phyloP scores from a whole-genome alignment of 2,888 invertebrate genomes.

The Marronus borbonicus region DNA sequence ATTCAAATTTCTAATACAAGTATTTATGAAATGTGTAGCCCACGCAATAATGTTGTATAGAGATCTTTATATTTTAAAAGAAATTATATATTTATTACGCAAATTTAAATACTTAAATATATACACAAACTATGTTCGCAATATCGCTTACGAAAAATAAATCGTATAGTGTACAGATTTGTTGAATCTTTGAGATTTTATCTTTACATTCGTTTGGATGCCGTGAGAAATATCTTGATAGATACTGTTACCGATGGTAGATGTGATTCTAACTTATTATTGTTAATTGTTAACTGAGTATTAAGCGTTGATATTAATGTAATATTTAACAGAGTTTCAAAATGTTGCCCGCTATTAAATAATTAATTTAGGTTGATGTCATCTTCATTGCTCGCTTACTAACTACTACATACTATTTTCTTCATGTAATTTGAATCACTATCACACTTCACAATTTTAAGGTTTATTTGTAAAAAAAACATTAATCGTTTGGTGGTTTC shows the following conservation, averaged over 20 bases:
- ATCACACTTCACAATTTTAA: no score
- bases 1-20: slow-evolving; percentile 61
- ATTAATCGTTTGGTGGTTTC: no score
- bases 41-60: slow-evolving; percentile 70
- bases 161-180: slow-evolving; percentile 43
- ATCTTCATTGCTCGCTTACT: no score
- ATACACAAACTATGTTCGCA: slow-evolving; percentile 11
- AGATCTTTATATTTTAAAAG: slow-evolving; percentile 48
- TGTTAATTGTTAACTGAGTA: not conserved
- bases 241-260: not conserved
- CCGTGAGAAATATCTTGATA: not conserved
- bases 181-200: slow-evolving; percentile 45
- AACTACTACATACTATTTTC: no score
- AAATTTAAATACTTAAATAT: not conserved
- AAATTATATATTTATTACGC: slow-evolving; percentile 44
- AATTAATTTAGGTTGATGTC: no score
- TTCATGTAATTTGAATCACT: no score
- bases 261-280: slow-evolving; percentile 5
- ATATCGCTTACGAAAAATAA: not conserved
- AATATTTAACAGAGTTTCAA: no score
- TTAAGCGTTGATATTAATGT: not conserved
- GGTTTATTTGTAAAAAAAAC: no score
- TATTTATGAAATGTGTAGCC: slow-evolving; percentile 68
- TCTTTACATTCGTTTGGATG: not conserved
- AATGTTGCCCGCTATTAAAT: no score